Evolutionary conservation across 37 sponge, comb jelly and placozoan species (phyloP), one percentile per base, ranked within the genome.

Genomic region (Agelas oroides): DNA sequence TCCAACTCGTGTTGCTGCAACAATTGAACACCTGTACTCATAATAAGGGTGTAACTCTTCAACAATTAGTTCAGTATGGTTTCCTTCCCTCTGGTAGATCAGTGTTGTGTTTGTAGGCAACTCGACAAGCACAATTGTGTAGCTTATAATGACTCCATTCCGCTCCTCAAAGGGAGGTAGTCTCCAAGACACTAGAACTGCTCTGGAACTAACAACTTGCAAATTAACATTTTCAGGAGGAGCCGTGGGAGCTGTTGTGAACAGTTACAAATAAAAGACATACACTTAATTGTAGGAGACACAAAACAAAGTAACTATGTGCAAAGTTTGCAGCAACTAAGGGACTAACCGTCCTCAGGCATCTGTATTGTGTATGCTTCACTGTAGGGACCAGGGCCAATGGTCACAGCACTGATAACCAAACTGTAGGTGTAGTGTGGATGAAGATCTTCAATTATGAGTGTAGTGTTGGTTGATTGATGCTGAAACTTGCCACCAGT

Each of bases 351-450:
- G 2, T n/a, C 65, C 38, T 78, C 62, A 33, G 79, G 65, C 65
- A 63, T 78, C 62, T 61, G 60, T 20, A 78, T 16, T 14, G 39
- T 78, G 67, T 62, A 3, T 2, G n/a, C 16, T 35, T 34, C 36
- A 21, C 65, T 21, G 39, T n/a, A 32, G 2, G 79, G 79, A 3
- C 79, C 79, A 16, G 40, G 79, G 14, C 53, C 39, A 78, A 78
- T 78, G 38, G 79, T 78, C 63, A 63, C 66, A 41, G 79, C 79
- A 35, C 65, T 65, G 36, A 78, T 63, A 12, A 58, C 28, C 39
- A 78, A 78, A 17, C n/a, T 35, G 53, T 78, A 78, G 2, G 13
- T 33, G 59, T 78, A 78, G 40, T 59, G 35, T 36, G 79, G 66
- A 63, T 78, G 79, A 36, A 78, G 66, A 12, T 38, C 52, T 18